Conservation (phyloP, 1,140 invertebrate genomes). For the Temnothorax nylanderi region DNA sequence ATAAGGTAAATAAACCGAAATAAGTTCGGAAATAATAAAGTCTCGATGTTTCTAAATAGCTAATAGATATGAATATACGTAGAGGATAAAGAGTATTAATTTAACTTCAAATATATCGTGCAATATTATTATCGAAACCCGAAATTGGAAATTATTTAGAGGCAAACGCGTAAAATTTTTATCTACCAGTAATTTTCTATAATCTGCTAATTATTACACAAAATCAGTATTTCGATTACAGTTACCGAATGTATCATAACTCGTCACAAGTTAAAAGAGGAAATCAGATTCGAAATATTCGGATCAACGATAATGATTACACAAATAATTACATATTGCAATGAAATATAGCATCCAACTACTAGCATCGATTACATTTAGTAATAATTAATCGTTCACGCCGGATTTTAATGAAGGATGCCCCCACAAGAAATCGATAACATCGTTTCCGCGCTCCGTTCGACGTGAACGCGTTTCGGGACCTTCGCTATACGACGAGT, state of each 20-base stretch:
- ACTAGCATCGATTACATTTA: neutral
- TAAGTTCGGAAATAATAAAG: neutral
- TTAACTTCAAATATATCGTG: conserved; percentile 10
- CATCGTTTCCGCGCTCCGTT: neutral
- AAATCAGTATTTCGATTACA: neutral
- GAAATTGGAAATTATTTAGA: conserved; percentile 23
- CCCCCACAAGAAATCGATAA: conserved; percentile 29
- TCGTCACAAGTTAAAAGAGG: neutral
- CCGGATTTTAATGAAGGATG: conserved; percentile 40
- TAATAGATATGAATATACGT: too few relatives aligned
- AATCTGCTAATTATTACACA: conserved; percentile 1
- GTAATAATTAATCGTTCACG: conserved; percentile 46
- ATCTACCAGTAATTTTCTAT: conserved; percentile 17
- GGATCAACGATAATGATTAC: neutral
- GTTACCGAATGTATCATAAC: neutral
- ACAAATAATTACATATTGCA: neutral
- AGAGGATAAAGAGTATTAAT: neutral
- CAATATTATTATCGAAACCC: neutral
- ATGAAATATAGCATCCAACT: neutral
- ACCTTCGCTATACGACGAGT: neutral
- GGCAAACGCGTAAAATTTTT: neutral
- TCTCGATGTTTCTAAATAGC: neutral
- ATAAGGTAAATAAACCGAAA: neutral
- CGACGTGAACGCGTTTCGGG: neutral
- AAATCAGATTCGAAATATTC: neutral